Conservation (phyloP, 2,113 vertebrate species). For the Aegotheles bennettii region DNA sequence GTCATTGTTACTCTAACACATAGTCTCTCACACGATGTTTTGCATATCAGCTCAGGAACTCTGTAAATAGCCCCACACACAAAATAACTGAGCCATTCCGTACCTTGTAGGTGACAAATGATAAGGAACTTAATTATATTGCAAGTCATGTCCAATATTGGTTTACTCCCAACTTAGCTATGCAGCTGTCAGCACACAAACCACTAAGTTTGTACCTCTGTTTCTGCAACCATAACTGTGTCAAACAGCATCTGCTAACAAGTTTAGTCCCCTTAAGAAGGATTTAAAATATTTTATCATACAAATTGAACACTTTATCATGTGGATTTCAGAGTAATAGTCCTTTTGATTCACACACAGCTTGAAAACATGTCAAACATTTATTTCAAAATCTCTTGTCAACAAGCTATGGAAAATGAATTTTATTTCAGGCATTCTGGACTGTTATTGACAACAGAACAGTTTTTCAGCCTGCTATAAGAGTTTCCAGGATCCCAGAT, state of each 20-base stretch:
- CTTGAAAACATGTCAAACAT: conserved; percentile 12
- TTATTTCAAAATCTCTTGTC: conserved; percentile 3
- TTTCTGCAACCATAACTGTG: not conserved
- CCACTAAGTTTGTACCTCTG: not conserved
- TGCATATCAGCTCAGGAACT: not conserved
- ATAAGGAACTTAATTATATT: not conserved
- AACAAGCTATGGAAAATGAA: not conserved
- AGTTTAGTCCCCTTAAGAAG: not conserved
- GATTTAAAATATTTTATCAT: conserved; percentile 1
- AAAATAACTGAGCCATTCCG: not conserved
- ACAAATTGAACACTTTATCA: not conserved
- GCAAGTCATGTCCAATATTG: conserved; percentile 4
- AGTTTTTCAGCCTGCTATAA: not conserved
- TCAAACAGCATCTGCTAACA: conserved; percentile 31
- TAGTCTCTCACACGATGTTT: not conserved
- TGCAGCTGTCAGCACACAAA: not conserved
- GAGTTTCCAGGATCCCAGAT: conserved; percentile 14
- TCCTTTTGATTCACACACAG: not conserved
- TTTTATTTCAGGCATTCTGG: conserved; percentile 21
- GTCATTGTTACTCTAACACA: not conserved
- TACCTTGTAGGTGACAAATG: not conserved
- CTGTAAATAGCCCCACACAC: not conserved
- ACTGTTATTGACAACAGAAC: conserved; percentile 18
- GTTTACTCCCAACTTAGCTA: not conserved
- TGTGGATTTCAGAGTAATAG: not conserved